These are phyloP conservation scores for Patagioenas fasciata DNA, from an alignment of 2,113 vertebrate genomes.

Conservation along the genomic window DNA sequence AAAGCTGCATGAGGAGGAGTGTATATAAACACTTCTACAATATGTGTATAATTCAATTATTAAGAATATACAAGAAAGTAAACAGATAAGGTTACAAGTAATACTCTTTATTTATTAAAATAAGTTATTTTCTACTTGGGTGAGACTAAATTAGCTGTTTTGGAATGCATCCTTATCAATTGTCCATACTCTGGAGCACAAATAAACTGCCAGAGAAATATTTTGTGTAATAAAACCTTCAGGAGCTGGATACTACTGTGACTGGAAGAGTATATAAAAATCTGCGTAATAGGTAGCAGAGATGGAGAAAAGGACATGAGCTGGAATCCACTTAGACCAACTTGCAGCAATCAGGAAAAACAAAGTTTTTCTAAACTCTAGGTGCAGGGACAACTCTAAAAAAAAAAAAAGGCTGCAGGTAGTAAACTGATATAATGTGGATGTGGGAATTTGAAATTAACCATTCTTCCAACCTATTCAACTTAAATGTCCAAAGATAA, in stretches of 20 bases:
- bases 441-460: background rate
- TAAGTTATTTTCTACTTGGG: slow-evolving; percentile 54
- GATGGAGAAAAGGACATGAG: background rate
- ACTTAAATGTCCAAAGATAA: background rate
- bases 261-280: slow-evolving; percentile 22
- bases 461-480: background rate
- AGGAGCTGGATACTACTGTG: background rate
- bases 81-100: background rate
- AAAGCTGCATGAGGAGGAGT: background rate
- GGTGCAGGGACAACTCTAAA: background rate
- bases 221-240: background rate
- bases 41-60: background rate
- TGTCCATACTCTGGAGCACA: slow-evolving; percentile 15
- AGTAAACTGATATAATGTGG: background rate
- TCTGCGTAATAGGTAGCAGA: background rate
- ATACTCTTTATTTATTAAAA: slow-evolving; percentile 21
- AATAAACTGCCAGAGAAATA: background rate
- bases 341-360: background rate
- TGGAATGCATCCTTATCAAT: slow-evolving; percentile 22
- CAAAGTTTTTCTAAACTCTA: background rate
- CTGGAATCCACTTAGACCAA: background rate
- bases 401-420: background rate
- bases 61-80: background rate
- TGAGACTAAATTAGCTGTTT: slow-evolving; percentile 37
- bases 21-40: background rate